Base-by-base conservation (phyloP, 2,113 vertebrate genomes). In the Myotis davidii region DNA sequence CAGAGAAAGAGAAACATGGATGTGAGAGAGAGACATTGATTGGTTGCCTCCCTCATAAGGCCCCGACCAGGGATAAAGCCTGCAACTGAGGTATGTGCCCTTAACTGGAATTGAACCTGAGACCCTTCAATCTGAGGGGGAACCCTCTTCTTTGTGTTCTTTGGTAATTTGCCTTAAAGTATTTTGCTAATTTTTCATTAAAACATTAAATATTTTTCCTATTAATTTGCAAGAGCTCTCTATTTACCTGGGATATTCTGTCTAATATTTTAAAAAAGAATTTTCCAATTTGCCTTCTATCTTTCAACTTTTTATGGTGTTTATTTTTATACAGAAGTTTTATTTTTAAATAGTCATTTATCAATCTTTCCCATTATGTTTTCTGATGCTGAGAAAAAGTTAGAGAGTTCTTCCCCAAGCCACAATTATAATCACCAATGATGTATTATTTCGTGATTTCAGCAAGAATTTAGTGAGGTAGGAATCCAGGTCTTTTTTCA, bases 121-220 rank as follows among this genome's bases (percentile, higher is more conserved):
- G 21, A 59, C 25, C 56, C 56, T 59, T 59, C 21, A 25, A 10
- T 59, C 56, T 59, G 56, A 59, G 23, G 56, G 9, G 56, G 9
- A 25, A 59, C 56, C 9, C 56, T 59, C 21, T 59, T 54, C 34
- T 88, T 29, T 85, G 29, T 90, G n/a, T 78, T 97, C 83, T 84
- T 84, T 54, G 64, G 73, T 94, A 70, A 86, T 23, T 39, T 79
- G 67, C 59, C 50, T 92, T 52, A 72, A 56, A 88, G 37, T 85
- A 88, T 93, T 96, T 93, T 91, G 69, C n/a, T 39, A 32, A 61
- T 84, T 95, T 96, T 93, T 87, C 90, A 95, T 87, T 94, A 96
- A 94, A 96, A 97, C 84, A 84, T 96, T 92, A 85, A 95, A 73
- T 89, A 89, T 97, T 97, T 96, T 96, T 59, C 13, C 45, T 81